Evolutionary conservation across 1,140 invertebrate genomes (phyloP).

Genomic region (Penaeus japonicus): DNA sequence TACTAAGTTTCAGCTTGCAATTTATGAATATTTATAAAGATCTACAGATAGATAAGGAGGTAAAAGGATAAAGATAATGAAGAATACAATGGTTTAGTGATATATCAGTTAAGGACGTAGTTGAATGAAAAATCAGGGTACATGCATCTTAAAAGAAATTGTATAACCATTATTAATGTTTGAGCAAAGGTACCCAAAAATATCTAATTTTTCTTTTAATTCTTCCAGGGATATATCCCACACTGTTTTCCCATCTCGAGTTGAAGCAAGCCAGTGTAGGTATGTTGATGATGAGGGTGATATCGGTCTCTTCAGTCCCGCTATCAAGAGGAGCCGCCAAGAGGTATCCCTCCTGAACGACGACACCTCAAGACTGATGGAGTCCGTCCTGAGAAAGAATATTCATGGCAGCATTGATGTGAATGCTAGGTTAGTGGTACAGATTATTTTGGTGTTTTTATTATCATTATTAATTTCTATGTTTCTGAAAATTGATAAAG

Average conservation of each 20-base stretch:
- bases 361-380: not conserved
- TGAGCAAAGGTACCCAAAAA: too few species aligned
- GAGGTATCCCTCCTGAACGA: not conserved
- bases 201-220: not conserved
- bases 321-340: not conserved
- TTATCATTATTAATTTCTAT: not conserved
- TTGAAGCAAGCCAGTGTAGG: not conserved
- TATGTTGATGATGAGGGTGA: not conserved
- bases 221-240: constrained; percentile 23
- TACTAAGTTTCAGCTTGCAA: too few species aligned
- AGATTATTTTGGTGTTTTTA: not conserved
- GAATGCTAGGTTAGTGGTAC: not conserved
- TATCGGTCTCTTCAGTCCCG: constrained; percentile 15
- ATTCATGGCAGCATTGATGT: not conserved
- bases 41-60: too few species aligned
- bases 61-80: too few species aligned
- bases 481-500: too few species aligned
- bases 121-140: too few species aligned
- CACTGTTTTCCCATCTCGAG: constrained; percentile 35
- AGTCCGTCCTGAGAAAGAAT: constrained; percentile 4
- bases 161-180: too few species aligned
- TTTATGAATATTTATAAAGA: too few species aligned
- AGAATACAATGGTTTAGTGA: too few species aligned
- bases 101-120: too few species aligned
- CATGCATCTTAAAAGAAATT: too few species aligned